Base-by-base conservation (phyloP, 1,140 invertebrate species). In the Euglossa dilemma region DNA sequence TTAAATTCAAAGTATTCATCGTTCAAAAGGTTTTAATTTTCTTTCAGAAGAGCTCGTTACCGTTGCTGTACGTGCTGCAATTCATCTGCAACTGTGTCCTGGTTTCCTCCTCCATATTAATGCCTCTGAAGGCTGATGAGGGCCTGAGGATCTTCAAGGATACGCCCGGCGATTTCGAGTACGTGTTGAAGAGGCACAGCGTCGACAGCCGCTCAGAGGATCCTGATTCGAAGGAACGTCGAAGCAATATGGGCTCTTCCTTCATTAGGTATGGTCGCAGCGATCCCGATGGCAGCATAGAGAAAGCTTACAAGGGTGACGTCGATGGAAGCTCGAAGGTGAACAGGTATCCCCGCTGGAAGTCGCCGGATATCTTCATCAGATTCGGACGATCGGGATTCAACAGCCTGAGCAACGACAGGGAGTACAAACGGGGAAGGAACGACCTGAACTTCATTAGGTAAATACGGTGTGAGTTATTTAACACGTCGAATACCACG, bases 221-320 rank as follows among this genome's bases (percentile, higher is more conserved):
- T 12, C 69, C 82, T 0, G 92, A 94, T 18, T 90, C 90, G 0
- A 93, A 93, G n/a, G 93, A 94, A 66, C 92, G 93, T 14, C 90
- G 93, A 5, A 92, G 91, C 77, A 87, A 85, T 59, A 79, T 90
- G 67, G 93, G 93, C 0, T 92, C 92, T 2, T 92, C 91, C 0
- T 94, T 94, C 85, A 92, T 94, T 54, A 92, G 93, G 20, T 94
- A 91, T 67, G 94, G 93, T 0, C 91, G 93, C 6, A 85, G 75
- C 66, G 88, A 88, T 23, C 8, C 70, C 1, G 80, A 83, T 0
- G 77, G 61, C n/a, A 85, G 80, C 28, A 14, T 54, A 0, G 79
- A 85, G 16, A 89, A 85, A 14, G 52, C 18, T 0, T 18, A 47
- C 8, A 59, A 57, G 9, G 28, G 25, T 6, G 85, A 91, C 47